Base-by-base conservation (phyloP, 23 tunicate genomes). In the Pegea sp. region DNA sequence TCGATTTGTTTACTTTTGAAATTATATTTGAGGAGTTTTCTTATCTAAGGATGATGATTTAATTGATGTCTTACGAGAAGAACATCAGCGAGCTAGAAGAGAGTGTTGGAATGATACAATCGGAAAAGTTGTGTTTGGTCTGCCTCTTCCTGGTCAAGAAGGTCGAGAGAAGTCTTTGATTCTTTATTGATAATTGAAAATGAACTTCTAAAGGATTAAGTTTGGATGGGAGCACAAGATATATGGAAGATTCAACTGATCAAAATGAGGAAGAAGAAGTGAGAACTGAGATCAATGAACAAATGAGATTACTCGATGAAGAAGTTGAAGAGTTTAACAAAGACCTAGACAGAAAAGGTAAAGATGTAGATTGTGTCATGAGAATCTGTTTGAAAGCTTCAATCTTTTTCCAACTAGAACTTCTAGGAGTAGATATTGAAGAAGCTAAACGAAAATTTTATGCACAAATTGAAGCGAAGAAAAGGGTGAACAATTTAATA, bases 51-150 rank as follows among this genome's bases (percentile, higher is more conserved):
- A 44, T 44, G 75, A 84, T 31, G 95, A 84, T 22, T 48, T 73
- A 3, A 43, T 84, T 18, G 69, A 63, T 33, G 34, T 84, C 58
- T 29, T 84, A 24, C 52, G 78, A 13, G 60, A 68, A n/a, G 75
- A 63, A 20, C 81, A 73, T 34, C 43, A 31, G 48, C 55, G 76
- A 56, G 69, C 81, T 0, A 33, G 95, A 24, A 57, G 80, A 27
- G 95, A 84, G 57, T 52, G 58, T 5, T 84, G 95, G 95, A 84
- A 75, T 52, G 95, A 84, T 31, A 67, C 63, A 27, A 62, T 84
- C 58, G 75, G 49, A 11, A 68, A 84, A 59, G 81, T 74, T 25
- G 53, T 84, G 31, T 75, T 84, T 53, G 86, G 63, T 33, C 68
- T 73, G 1, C 50, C 66, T 2, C 68, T 77, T 13, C 95, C 95